Percentiles rank a stretch among this genome's conserved stretches.
These are phyloP conservation scores for Microplitis demolitor DNA, from an alignment of 1,140 invertebrate species.

Conservation along the genomic window DNA sequence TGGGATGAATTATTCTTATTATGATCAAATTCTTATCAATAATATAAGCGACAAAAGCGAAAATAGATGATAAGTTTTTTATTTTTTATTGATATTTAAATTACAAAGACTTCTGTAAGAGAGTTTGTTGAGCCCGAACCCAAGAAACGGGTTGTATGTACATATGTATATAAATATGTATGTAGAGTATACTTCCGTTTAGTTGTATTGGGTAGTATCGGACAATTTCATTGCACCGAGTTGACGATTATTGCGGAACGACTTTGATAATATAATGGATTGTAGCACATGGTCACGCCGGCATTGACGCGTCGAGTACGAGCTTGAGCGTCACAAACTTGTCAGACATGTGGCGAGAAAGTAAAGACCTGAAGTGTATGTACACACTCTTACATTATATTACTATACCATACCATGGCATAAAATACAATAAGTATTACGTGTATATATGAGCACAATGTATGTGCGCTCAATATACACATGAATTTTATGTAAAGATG, in stretches of 20 bases:
- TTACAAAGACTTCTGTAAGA: background rate
- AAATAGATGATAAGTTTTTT: background rate
- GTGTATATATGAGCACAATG: too few relatives aligned
- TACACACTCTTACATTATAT: background rate
- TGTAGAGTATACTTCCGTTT: background rate
- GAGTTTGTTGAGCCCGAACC: too few relatives aligned
- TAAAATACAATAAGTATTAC: too few relatives aligned
- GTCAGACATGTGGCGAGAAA: constrained; percentile 11
- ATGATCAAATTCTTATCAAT: too few relatives aligned
- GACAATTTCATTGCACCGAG: background rate
- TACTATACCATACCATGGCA: too few relatives aligned
- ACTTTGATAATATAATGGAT: constrained; percentile 9
- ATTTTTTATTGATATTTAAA: background rate
- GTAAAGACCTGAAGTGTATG: background rate
- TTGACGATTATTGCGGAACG: constrained; percentile 7
- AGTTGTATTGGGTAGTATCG: background rate
- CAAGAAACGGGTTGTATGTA: background rate
- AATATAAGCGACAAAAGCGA: too few relatives aligned
- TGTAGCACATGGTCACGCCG: constrained; percentile 22
- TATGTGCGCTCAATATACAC: too few relatives aligned
- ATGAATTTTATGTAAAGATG: too few relatives aligned
- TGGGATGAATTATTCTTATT: too few relatives aligned
- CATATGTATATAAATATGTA: background rate
- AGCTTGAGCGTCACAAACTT: background rate
- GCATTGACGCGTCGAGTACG: constrained; percentile 17